Base-by-base conservation (phyloP, 2,797 vertebrate species). In the Holocentrus rufus region DNA sequence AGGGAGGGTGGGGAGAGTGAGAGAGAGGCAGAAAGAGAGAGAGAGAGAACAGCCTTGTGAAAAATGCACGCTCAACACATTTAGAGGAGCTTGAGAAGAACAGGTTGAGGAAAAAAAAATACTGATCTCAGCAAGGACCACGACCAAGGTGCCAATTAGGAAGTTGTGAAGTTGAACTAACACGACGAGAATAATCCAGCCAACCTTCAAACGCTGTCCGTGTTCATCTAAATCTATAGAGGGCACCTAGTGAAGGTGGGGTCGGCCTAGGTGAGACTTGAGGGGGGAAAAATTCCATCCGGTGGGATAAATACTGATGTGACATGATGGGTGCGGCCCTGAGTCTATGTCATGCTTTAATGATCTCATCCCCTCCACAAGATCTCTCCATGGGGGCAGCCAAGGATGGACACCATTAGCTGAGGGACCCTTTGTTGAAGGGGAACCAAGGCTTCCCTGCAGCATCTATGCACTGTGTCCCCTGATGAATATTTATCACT, bases 71-170 rank as follows among this genome's bases (percentile, higher is more conserved):
- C 85, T 94, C 88, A 14, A 92, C 93, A 94, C 88, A 93, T 94
- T 94, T 91, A 83, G 86, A 91, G 90, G 90, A 92, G 90, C 89
- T 87, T 89, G 91, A 90, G 90, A 91, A 91, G 84, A 88, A 89
- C 86, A 81, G 84, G 87, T 89, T 87, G 81, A 74, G 65, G 30
- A 4, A 20, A 15, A 52, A 85, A 90, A 91, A 82, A 61, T 58
- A 88, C 91, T 92, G 93, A 94, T 93, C 91, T 94, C 93, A 95
- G 93, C 93, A 93, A 92, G 89, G 92, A 92, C 92, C 86, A 85
- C 86, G 90, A 94, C 90, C 91, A 92, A 92, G 89, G 87, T 91
- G 89, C 89, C 92, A 94, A 94, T 94, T 93, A 94, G 87, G 81
- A 85, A 89, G 88, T 86, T 90, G 87, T 91, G 85, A 92, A 93